Evolutionary conservation across 2,888 invertebrate genomes (phyloP).

Genomic region (Venusia cambrica): DNA sequence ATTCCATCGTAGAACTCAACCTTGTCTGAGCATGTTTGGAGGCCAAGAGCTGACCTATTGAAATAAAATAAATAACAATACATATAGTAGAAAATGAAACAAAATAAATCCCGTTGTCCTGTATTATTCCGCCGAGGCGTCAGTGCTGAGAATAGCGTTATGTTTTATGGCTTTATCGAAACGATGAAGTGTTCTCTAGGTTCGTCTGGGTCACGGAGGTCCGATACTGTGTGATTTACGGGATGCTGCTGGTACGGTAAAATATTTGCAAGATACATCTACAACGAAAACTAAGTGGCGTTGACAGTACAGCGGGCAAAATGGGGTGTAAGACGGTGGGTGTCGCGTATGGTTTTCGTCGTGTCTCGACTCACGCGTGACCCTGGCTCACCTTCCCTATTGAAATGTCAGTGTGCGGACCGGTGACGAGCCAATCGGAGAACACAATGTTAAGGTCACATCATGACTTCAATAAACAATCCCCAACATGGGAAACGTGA

Average conservation of each 20-base stretch:
- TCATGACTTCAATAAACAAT: conserved; percentile 80
- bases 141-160: conserved; percentile 44
- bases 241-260: conserved; percentile 32
- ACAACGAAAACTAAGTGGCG: conserved; percentile 42
- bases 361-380: conserved; percentile 70
- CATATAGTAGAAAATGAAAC: conserved; percentile 36
- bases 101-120: conserved; percentile 48
- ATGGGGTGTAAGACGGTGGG: conserved; percentile 36
- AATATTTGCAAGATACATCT: conserved; percentile 43
- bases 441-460: conserved; percentile 79
- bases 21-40: too few relatives aligned
- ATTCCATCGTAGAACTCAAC: too few relatives aligned
- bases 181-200: conserved; percentile 40
- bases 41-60: too few relatives aligned
- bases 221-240: conserved; percentile 45
- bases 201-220: conserved; percentile 41
- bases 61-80: too few relatives aligned
- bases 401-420: conserved; percentile 77
- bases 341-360: conserved; percentile 50
- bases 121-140: conserved; percentile 36
- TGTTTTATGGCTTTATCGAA: conserved; percentile 49
- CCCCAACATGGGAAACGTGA: conserved; percentile 75
- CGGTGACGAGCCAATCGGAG: conserved; percentile 79
- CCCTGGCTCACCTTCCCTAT: conserved; percentile 75
- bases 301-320: conserved; percentile 32